Conservation (phyloP, 2,797 vertebrate genomes). For the Nasua narica region DNA sequence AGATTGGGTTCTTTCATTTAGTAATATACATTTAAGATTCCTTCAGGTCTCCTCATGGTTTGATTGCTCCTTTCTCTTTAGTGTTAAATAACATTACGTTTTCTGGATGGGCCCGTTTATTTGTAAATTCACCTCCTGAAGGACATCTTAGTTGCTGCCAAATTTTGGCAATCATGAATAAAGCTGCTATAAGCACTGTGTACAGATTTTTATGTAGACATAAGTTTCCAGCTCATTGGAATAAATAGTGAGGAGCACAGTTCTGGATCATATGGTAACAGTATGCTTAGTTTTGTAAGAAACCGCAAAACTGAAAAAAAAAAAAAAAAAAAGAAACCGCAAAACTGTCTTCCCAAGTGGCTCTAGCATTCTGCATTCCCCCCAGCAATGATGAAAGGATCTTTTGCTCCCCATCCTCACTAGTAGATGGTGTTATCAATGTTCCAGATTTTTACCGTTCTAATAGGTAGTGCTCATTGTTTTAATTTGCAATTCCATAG, state of each 20-base stretch:
- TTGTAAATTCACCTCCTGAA: background rate
- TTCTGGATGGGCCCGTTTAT: background rate
- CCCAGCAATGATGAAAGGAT: background rate
- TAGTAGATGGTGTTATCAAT: background rate
- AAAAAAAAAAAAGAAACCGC: background rate
- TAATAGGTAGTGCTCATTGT: background rate
- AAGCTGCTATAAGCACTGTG: background rate
- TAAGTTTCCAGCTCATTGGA: background rate
- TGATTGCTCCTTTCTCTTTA: background rate
- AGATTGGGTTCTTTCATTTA: background rate
- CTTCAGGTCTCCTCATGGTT: background rate
- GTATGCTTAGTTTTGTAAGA: background rate
- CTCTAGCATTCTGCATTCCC: background rate
- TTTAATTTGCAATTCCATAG: background rate
- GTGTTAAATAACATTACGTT: background rate
- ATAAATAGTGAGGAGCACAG: background rate
- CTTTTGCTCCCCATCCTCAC: background rate
- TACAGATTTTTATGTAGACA: background rate
- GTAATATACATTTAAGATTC: background rate
- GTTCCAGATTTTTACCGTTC: background rate
- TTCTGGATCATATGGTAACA: background rate
- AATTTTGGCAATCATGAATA: background rate
- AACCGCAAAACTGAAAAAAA: background rate
- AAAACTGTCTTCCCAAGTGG: background rate
- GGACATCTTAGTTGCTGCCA: background rate